These are phyloP conservation scores for Drosophila punjabiensis DNA, from an alignment of 1,140 invertebrate genomes.

Conservation along the genomic window DNA sequence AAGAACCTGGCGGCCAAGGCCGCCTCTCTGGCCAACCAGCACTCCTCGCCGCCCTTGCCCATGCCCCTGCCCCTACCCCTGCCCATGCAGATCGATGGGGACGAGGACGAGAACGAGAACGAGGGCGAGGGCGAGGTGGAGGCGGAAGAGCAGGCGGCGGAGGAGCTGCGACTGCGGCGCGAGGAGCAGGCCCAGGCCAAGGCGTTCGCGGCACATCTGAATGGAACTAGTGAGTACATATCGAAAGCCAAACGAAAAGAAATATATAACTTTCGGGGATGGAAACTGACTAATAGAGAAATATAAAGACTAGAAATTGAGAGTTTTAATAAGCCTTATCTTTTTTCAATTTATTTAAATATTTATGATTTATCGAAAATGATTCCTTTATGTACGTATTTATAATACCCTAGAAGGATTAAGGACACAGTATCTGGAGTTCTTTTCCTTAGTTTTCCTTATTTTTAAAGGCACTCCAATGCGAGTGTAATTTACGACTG, in stretches of 20 bases:
- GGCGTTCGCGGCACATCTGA: conserved; percentile 87
- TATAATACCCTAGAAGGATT: not conserved
- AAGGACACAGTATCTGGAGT: not conserved
- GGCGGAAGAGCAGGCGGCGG: conserved; percentile 45
- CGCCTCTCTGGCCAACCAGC: conserved; percentile 74
- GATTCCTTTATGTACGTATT: too few relatives aligned
- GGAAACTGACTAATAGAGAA: conserved; percentile 25
- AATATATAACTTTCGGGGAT: not conserved
- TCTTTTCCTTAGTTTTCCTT: not conserved
- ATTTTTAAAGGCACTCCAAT: not conserved
- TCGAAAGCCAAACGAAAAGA: conserved; percentile 71
- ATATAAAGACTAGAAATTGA: not conserved
- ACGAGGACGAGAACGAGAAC: conserved; percentile 57
- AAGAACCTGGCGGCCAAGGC: conserved; percentile 81
- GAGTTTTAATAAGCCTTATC: too few relatives aligned
- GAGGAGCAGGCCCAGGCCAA: conserved; percentile 84
- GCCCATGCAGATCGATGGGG: conserved; percentile 82
- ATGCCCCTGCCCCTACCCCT: conserved; percentile 64
- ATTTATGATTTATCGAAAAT: too few relatives aligned
- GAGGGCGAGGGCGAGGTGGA: conserved; percentile 38
- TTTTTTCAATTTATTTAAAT: too few relatives aligned
- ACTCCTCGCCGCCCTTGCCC: conserved; percentile 66
- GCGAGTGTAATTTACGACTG: conserved; percentile 13
- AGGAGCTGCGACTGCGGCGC: conserved; percentile 69
- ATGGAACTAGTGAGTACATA: conserved; percentile 91